These are phyloP conservation scores for Myopa tessellatipennis DNA, from an alignment of 2,888 invertebrate species.

Conservation along the genomic window DNA sequence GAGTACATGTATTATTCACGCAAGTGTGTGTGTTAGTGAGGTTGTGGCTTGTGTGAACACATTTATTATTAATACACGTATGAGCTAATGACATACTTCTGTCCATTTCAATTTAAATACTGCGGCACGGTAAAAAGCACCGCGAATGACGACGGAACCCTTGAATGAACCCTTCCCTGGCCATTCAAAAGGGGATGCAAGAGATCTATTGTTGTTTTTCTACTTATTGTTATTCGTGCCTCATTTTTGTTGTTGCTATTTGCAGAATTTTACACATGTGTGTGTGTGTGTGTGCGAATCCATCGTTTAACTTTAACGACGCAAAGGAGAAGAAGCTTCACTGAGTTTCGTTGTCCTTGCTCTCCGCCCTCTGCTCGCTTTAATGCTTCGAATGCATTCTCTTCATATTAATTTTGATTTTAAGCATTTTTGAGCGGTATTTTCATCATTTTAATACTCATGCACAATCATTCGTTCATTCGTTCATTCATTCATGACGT, in stretches of 20 bases:
- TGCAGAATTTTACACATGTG: no score
- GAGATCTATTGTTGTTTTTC: not conserved
- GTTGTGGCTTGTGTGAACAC: not conserved
- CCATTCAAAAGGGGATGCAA: constrained; percentile 18
- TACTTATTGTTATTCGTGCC: not conserved
- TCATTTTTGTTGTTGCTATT: not conserved
- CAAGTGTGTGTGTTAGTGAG: not conserved
- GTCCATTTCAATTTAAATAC: constrained; percentile 37
- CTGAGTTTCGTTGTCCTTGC: not conserved
- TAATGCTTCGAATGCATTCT: not conserved
- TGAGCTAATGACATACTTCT: constrained; percentile 39
- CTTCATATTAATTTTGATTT: constrained; percentile 35
- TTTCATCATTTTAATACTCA: constrained; percentile 20
- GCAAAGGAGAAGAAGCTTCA: no score
- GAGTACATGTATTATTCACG: constrained; percentile 5
- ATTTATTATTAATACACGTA: not conserved
- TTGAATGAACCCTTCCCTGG: not conserved
- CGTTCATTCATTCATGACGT: constrained; percentile 18
- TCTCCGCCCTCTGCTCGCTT: not conserved
- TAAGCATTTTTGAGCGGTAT: constrained; percentile 33
- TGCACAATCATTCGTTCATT: not conserved
- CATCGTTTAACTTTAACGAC: not conserved
- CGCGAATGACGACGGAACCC: not conserved
- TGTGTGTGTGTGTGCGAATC: not conserved
- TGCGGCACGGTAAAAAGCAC: constrained; percentile 3